Base-by-base conservation (phyloP, 2,888 invertebrate species). In the Litoditis marina region DNA sequence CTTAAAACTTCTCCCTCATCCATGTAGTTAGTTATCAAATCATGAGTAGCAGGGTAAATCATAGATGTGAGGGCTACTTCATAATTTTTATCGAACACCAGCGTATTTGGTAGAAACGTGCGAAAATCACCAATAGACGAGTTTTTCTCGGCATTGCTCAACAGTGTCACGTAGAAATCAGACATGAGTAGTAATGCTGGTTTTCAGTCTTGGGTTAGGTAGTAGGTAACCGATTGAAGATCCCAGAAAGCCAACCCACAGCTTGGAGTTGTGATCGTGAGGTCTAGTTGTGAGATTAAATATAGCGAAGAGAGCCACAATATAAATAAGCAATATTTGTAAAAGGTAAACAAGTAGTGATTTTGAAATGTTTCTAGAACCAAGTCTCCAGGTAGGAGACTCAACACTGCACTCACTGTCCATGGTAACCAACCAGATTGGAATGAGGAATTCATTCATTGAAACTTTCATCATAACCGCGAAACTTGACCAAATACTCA, bases 321-420 rank as follows among this genome's bases (percentile, higher is more conserved):
- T 31, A 30, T 60, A 60, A 52, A 60, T 60, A 16, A 60, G 49
- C 13, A 51, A 22, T 19, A 60, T 51, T 52, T 60, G 60, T 16
- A 52, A 46, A 19, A 28, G 16, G 31, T 51, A 60, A 8, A 60
- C 60, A 46, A 60, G 27, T 2, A 60, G 34, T n/a, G 60, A 30
- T 36, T 53, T 60, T 1, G 60, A 60, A n/a, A 39, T 39, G n/a
- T n/a, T n/a, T n/a, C n/a, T n/a, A n/a, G n/a, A n/a, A n/a, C n/a
- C n/a, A n/a, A n/a, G n/a, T n/a, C n/a, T n/a, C n/a, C n/a, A n/a
- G n/a, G n/a, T n/a, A n/a, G n/a, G n/a, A n/a, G n/a, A n/a, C n/a
- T n/a, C n/a, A n/a, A n/a, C n/a, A n/a, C n/a, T n/a, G n/a, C n/a
- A n/a, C n/a, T n/a, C n/a, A n/a, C n/a, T n/a, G n/a, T n/a, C n/a